Evolutionary conservation across 2,888 invertebrate genomes (phyloP).

Genomic region (Bellardia bayeri): DNA sequence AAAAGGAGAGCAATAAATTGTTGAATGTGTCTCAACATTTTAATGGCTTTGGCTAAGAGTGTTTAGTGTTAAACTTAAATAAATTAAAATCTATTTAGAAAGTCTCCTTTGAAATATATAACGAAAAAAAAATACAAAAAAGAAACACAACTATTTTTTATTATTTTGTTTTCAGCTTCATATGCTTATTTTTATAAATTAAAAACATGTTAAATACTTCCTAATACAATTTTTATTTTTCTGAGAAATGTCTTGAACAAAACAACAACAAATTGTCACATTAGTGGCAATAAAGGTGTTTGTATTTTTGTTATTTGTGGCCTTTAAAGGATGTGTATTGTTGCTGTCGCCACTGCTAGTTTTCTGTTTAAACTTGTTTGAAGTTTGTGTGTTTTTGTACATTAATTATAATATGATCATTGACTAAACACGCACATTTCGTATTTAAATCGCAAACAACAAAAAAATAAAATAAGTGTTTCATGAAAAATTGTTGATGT

Average conservation of each 20-base stretch:
- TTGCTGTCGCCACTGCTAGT: not conserved
- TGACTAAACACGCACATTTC: slow-evolving; percentile 63
- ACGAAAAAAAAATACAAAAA: not conserved
- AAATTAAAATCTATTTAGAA: slow-evolving; percentile 69
- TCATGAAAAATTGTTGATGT: slow-evolving; percentile 37
- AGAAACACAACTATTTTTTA: not conserved
- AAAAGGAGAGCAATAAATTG: slow-evolving; percentile 70
- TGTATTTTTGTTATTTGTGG: slow-evolving; percentile 46
- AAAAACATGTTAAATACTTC: slow-evolving; percentile 68
- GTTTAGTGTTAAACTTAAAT: slow-evolving; percentile 62
- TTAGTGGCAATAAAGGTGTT: slow-evolving; percentile 54
- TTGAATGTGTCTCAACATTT: slow-evolving; percentile 62
- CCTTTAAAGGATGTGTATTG: slow-evolving; percentile 40
- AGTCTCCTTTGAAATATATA: slow-evolving; percentile 44
- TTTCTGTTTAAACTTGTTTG: slow-evolving; percentile 47
- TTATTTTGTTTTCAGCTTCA: not conserved
- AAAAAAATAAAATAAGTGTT: slow-evolving; percentile 17
- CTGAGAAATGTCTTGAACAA: slow-evolving; percentile 44
- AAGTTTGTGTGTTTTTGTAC: slow-evolving; percentile 26
- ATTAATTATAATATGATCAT: slow-evolving; percentile 60
- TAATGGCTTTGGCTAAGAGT: slow-evolving; percentile 14
- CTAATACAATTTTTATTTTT: slow-evolving; percentile 66
- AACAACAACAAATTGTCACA: slow-evolving; percentile 58
- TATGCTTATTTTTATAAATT: slow-evolving; percentile 46
- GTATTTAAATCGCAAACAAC: not conserved